A percentile compares a stretch with the other conserved stretches of the same genome.
These are phyloP conservation scores for Cassiopea andromeda DNA, from an alignment of 30 jellyfish, hydroid and myxozoan genomes.

Conservation along the genomic window DNA sequence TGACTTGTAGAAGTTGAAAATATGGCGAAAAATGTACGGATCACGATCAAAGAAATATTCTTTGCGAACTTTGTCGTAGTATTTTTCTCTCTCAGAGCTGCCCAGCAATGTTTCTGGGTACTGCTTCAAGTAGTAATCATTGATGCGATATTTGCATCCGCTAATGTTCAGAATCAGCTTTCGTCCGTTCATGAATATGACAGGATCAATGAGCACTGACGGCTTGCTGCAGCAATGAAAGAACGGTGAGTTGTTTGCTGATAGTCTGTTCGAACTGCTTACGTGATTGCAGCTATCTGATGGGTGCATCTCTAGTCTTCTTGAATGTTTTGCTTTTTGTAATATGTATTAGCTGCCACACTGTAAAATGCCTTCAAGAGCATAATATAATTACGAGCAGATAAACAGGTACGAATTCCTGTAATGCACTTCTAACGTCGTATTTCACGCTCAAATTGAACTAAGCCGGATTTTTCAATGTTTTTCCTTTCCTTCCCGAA, in stretches of 20 bases:
- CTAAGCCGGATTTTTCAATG: background rate
- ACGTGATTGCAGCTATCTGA: constrained; percentile 54
- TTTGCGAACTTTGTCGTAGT: constrained; percentile 73
- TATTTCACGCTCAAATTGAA: background rate
- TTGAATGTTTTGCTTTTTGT: background rate
- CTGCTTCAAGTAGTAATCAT: constrained; percentile 81
- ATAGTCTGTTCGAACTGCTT: constrained; percentile 48
- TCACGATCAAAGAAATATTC: constrained; percentile 98
- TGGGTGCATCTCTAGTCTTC: constrained; percentile 14
- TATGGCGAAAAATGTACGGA: constrained; percentile 89
- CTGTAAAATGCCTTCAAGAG: background rate
- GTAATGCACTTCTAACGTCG: background rate
- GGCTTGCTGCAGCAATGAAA: constrained; percentile 80
- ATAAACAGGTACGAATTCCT: background rate
- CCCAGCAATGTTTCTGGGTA: constrained; percentile 97
- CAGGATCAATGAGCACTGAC: constrained; percentile 85
- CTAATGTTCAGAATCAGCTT: constrained; percentile 86
- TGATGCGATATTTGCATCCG: constrained; percentile 88
- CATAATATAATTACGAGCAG: background rate
- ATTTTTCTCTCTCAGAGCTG: constrained; percentile 68
- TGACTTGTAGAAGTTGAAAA: constrained; percentile 88
- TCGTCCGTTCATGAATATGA: constrained; percentile 76
- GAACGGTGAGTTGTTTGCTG: constrained; percentile 40
- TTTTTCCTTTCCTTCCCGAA: background rate
- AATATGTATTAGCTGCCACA: background rate